Evolutionary conservation across 2,888 invertebrate genomes (phyloP).

Genomic region (Dynastes grantii): DNA sequence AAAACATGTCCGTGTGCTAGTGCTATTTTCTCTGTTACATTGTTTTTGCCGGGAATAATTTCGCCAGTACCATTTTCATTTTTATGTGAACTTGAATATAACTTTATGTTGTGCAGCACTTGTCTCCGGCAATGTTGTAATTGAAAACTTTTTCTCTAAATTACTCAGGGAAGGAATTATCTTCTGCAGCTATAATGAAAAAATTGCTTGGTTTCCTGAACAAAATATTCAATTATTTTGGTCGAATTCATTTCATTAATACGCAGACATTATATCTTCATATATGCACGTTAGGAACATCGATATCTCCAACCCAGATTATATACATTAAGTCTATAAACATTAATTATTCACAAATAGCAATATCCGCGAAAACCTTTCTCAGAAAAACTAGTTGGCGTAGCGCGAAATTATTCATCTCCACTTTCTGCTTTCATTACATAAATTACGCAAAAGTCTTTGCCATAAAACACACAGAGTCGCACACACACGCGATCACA

Average conservation of each 20-base stretch:
- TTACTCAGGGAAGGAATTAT: too few species aligned
- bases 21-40: too few species aligned
- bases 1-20: too few species aligned
- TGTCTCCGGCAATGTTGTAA: too few species aligned
- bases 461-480: conserved; percentile 32
- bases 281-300: neutral
- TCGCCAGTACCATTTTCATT: too few species aligned
- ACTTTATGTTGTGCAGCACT: too few species aligned
- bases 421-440: conserved; percentile 39
- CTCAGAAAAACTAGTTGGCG: conserved; percentile 13
- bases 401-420: conserved; percentile 32
- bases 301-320: neutral
- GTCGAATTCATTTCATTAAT: neutral
- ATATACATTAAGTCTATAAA: neutral
- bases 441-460: conserved; percentile 39
- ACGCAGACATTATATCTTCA: neutral
- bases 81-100: too few species aligned
- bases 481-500: neutral
- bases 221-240: neutral
- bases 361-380: neutral
- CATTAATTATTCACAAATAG: conserved; percentile 5
- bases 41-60: too few species aligned
- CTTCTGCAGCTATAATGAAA: too few species aligned
- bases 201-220: too few species aligned
- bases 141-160: too few species aligned